Evolutionary conservation across 1,140 invertebrate genomes (phyloP).

Genomic region (Heliconius hewitsoni): DNA sequence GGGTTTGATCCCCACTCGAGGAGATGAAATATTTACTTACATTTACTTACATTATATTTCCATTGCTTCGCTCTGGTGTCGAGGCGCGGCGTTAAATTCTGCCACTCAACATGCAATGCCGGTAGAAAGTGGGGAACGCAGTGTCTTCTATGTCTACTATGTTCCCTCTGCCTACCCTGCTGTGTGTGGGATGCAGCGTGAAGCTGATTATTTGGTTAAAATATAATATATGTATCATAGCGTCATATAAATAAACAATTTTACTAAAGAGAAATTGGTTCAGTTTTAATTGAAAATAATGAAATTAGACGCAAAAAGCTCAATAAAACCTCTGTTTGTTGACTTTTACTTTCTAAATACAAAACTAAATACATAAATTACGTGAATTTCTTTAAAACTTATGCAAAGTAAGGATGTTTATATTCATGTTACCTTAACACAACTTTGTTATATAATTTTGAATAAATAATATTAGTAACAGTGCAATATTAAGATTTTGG

Average conservation of each 20-base stretch:
- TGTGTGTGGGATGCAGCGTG: no score
- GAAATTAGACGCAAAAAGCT: slow-evolving; percentile 26
- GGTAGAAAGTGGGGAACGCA: no score
- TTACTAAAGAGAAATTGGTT: not conserved
- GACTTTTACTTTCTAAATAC: slow-evolving; percentile 32
- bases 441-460: slow-evolving; percentile 12
- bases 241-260: not conserved
- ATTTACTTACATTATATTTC: no score
- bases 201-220: no score
- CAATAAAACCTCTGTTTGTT: slow-evolving; percentile 26
- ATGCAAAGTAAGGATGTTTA: slow-evolving; percentile 30
- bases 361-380: slow-evolving; percentile 35
- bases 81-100: no score
- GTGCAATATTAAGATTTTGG: slow-evolving; percentile 2
- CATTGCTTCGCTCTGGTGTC: no score
- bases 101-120: no score
- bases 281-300: not conserved
- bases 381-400: slow-evolving; percentile 24
- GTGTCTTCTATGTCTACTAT: no score
- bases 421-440: slow-evolving; percentile 6
- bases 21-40: no score
- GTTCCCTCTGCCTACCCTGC: no score
- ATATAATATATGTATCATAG: no score
- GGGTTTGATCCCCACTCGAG: no score
- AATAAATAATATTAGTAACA: slow-evolving; percentile 20